phyloP scores from a whole-genome alignment of 2,888 invertebrate species.

The Scaptomyza parva region DNA sequence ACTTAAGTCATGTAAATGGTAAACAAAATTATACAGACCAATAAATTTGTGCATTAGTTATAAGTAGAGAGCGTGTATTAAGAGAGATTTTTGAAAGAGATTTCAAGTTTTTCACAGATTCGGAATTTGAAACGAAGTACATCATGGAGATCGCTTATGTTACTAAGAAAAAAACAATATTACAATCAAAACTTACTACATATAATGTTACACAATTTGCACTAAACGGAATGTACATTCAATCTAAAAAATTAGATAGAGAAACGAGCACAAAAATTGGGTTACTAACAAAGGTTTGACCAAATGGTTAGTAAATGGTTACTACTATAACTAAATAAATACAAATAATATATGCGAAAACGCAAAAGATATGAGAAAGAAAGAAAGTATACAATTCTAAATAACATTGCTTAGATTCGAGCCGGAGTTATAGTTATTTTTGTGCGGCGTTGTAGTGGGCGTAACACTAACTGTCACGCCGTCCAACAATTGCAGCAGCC shows the following conservation, averaged over 20 bases:
- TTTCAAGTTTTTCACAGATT: constrained; percentile 45
- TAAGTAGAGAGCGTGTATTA: constrained; percentile 36
- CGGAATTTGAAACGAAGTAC: constrained; percentile 57
- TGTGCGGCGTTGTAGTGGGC: constrained; percentile 65
- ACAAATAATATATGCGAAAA: neutral
- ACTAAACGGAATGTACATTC: constrained; percentile 73
- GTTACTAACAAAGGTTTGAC: constrained; percentile 49
- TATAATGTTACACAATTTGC: constrained; percentile 52
- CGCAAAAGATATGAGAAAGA: constrained; percentile 12
- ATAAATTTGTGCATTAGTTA: constrained; percentile 49
- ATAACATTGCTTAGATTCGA: constrained; percentile 70
- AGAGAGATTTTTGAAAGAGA: constrained; percentile 37
- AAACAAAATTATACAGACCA: constrained; percentile 33
- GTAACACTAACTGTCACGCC: constrained; percentile 60
- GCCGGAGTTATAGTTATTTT: constrained; percentile 37
- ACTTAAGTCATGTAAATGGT: constrained; percentile 64
- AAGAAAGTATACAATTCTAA: constrained; percentile 28
- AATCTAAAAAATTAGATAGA: constrained; percentile 23
- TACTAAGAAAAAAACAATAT: constrained; percentile 36
- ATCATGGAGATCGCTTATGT: constrained; percentile 68
- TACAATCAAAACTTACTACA: constrained; percentile 43
- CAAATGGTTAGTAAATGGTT: constrained; percentile 18
- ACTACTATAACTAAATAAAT: constrained; percentile 29
- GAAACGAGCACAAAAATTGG: constrained; percentile 42
- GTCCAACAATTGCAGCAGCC: constrained; percentile 90